A percentile compares a stretch with the other conserved stretches of the same genome.
These are phyloP conservation scores for Rhegmatorhina hoffmannsi DNA, from an alignment of 2,113 vertebrate species.

Conservation along the genomic window DNA sequence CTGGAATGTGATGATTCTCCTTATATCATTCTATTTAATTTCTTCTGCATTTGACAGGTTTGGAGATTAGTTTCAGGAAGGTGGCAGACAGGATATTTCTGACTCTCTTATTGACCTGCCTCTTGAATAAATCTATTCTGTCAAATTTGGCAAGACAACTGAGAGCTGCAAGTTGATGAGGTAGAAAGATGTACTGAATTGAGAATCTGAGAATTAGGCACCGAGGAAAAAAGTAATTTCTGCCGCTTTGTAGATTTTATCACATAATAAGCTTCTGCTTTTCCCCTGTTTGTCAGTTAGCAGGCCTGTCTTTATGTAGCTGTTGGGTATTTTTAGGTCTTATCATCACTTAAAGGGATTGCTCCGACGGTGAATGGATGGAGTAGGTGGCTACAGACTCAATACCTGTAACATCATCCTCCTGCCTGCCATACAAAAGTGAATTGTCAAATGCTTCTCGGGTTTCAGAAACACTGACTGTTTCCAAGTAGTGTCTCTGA, in stretches of 20 bases:
- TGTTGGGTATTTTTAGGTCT: background rate
- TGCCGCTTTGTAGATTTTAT: background rate
- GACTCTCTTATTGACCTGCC: background rate
- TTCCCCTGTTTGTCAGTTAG: background rate
- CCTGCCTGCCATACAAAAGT: background rate
- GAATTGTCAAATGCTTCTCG: background rate
- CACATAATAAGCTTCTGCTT: background rate
- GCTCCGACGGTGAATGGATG: background rate
- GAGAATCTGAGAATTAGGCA: background rate
- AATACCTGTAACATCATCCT: background rate
- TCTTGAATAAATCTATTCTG: background rate
- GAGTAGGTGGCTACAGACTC: background rate
- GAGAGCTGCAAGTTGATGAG: background rate
- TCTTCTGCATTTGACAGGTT: background rate
- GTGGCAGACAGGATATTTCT: background rate
- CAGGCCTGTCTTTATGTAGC: background rate
- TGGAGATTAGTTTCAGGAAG: background rate
- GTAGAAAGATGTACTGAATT: background rate
- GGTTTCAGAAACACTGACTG: background rate
- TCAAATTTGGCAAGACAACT: background rate
- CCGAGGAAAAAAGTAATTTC: background rate
- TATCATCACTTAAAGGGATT: background rate
- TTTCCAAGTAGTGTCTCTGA: background rate
- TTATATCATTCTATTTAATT: background rate
- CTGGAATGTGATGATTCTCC: background rate